Base-by-base conservation (phyloP, 2,113 vertebrate genomes). In the Chaenogobius annularis region DNA sequence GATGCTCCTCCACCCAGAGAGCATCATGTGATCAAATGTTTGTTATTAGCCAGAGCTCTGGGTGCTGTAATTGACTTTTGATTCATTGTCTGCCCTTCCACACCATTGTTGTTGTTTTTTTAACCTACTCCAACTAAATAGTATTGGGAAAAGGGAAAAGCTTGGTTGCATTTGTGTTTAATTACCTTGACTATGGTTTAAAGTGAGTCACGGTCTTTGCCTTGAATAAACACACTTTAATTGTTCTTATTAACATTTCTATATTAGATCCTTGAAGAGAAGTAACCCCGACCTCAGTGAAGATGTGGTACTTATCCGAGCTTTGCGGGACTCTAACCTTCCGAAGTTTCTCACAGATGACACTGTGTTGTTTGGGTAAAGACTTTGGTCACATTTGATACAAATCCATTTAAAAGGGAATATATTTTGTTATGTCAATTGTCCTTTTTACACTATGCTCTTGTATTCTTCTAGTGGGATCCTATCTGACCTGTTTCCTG, bases 401-500 rank as follows among this genome's bases (percentile, higher is more conserved):
- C 11, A 35, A 14, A 61, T 1, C 7, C 26, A 35, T 17, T 61
- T 17, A 31, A 14, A 26, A 58, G 11, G 10, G 0, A 12, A 26
- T 58, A 13, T 26, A 23, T 13, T 13, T 26, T 58, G 2, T 26
- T 58, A 5, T 55, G 2, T 58, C 13, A 10, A 12, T 46, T n/a
- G n/a, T n/a, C n/a, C n/a, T n/a, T n/a, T n/a, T n/a, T n/a, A n/a
- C n/a, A 1, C 69, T 5, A 72, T 0, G 22, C 3, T 66, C 5
- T 10, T 72, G 5, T 23, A 43, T 72, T 79, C 26, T 69, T 47
- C 22, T 65, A 96, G 96, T 75, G 95, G 95, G 46, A 96, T 96
- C 73, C 92, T 96, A 59, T 96, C 95, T 50, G 96, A 96, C 63
- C 93, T 96, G 66, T 96, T 96, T 75, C 96, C 96, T 19, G 95